Evolutionary conservation across 2,888 invertebrate genomes (phyloP), one percentile per base, ranked within the genome.

Genomic region (Oxystoma pomonae): DNA sequence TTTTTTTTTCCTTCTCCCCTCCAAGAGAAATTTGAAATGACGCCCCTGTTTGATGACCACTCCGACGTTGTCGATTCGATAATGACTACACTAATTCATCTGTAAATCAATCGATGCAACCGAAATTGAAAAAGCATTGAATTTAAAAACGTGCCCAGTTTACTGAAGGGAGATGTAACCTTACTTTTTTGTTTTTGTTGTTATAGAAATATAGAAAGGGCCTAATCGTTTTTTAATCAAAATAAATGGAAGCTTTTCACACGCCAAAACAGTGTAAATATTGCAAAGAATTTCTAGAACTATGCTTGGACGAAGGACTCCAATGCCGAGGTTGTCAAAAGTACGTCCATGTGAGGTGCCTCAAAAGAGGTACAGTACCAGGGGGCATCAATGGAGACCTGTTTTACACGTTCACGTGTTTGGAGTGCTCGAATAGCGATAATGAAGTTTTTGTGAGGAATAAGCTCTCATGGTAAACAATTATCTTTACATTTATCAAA

Each of bases 361-460:
- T 92, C 35, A 83, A 83, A 68, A 81, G 87, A 20, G 86, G 86
- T 0, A 85, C 87, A 9, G 87, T 90, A 0, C 91, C 91, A 0
- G 89, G 89, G 0, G 87, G 89, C 66, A 83, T 92, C 16, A 75
- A 84, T 0, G 90, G 91, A 9, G 92, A 92, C 82, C 84, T 91
- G 1, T 92, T 91, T 77, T 92, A 90, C 69, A 84, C 85, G 67
- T 89, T 87, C 64, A 86, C 84, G 1, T 92, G 92, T 72, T 77
- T 81, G 52, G 84, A 87, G 63, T 92, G 92, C 73, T 86, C 86
- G 1, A 72, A 80, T 0, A 76, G 78, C 5, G 81, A 81, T 1
- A 81, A 79, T 20, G 90, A 91, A 76, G 73, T 80, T 2, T 85
- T 90, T 70, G 75, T 78, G 2, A 82, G 92, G 5, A 87, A 86